Percentiles rank a stretch among this genome's conserved stretches.
Evolutionary conservation across 2,113 vertebrate species (phyloP).

Genomic region (Eira barbara): DNA sequence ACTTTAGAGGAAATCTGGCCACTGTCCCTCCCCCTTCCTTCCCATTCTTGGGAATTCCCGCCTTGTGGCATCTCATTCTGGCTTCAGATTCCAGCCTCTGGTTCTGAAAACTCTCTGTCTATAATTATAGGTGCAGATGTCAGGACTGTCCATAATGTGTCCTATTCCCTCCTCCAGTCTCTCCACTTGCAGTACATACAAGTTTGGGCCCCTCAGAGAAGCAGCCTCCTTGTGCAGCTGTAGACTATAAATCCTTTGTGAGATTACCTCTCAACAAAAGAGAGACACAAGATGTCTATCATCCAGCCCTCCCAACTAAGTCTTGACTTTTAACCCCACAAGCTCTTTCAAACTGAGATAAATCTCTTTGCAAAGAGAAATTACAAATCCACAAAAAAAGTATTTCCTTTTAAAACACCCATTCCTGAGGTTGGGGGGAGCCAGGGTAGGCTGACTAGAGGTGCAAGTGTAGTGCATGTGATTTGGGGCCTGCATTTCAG

Average conservation of each 20-base stretch:
- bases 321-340: not conserved
- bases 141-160: not conserved
- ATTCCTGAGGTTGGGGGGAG: not conserved
- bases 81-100: not conserved
- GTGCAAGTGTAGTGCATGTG: not conserved
- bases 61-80: not conserved
- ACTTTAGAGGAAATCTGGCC: not conserved
- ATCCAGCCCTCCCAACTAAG: not conserved
- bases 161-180: not conserved
- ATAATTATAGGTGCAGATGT: not conserved
- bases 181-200: not conserved
- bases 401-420: not conserved
- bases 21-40: not conserved
- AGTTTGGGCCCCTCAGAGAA: not conserved
- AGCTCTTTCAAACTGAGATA: not conserved
- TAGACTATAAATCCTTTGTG: not conserved
- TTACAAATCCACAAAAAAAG: not conserved
- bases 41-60: not conserved
- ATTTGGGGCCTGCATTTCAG: not conserved
- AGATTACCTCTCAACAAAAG: not conserved
- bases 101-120: not conserved
- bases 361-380: not conserved
- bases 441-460: not conserved
- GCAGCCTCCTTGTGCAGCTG: not conserved
- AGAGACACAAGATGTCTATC: not conserved